phyloP scores from a whole-genome alignment of 1,140 invertebrate genomes.

The Atta texana region DNA sequence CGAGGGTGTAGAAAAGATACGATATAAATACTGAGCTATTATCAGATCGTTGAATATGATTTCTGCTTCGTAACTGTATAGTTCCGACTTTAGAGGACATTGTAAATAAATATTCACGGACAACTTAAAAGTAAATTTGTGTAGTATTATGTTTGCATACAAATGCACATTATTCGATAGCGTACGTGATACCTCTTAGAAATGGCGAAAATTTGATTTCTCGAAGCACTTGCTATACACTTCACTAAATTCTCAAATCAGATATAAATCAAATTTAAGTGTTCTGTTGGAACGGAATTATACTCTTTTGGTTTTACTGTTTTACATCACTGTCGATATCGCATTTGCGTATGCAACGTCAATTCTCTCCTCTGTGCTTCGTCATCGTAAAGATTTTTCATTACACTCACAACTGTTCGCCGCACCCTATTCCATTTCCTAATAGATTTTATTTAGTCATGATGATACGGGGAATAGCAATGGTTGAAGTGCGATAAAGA shows the following conservation, averaged over 20 bases:
- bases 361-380: constrained; percentile 12
- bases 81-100: neutral
- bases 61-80: neutral
- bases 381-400: constrained; percentile 67
- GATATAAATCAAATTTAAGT: neutral
- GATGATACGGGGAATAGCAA: constrained; percentile 11
- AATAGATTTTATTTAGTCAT: constrained; percentile 74
- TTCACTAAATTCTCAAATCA: constrained; percentile 12
- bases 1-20: neutral
- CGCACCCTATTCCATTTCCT: constrained; percentile 41
- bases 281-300: neutral
- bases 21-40: constrained; percentile 24
- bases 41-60: constrained; percentile 18
- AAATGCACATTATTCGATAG: neutral
- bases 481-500: constrained; percentile 20
- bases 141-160: neutral
- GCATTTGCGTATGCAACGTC: neutral
- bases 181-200: neutral
- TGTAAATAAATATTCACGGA: neutral
- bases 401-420: constrained; percentile 32
- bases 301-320: neutral
- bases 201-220: neutral
- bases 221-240: neutral
- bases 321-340: constrained; percentile 4
- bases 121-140: neutral